A percentile compares a stretch with the other conserved stretches of the same genome.
phyloP scores from a whole-genome alignment of 2,797 vertebrate species.

The Gorsachius magnificus region DNA sequence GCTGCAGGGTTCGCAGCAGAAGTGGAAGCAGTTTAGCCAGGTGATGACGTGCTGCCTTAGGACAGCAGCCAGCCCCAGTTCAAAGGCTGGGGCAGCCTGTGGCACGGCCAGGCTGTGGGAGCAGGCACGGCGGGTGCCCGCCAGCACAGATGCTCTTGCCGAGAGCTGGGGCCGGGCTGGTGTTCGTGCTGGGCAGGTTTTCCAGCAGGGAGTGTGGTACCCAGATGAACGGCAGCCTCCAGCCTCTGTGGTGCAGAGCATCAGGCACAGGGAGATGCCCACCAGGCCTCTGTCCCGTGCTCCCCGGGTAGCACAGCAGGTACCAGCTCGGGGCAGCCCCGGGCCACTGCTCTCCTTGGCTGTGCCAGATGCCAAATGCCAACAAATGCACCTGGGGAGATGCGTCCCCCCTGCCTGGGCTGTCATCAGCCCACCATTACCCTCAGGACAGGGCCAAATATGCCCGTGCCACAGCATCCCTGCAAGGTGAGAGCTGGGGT shows the following conservation, averaged over 20 bases:
- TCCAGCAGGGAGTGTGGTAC: background rate
- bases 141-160: fast-evolving
- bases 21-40: background rate
- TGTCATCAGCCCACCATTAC: fast-evolving
- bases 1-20: background rate
- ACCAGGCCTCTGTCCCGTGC: background rate
- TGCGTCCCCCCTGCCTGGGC: fast-evolving
- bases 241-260: background rate
- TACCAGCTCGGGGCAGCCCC: background rate
- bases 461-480: background rate
- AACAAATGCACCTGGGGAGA: background rate
- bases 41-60: background rate
- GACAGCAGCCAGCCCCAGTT: background rate
- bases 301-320: fast-evolving
- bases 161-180: background rate
- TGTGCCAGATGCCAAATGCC: background rate
- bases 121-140: fast-evolving
- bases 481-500: fast-evolving
- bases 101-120: fast-evolving
- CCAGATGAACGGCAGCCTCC: background rate
- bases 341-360: background rate
- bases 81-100: background rate
- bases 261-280: background rate
- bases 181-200: background rate
- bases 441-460: background rate